Evolutionary conservation across 2,888 invertebrate genomes (phyloP), one percentile per base, ranked within the genome.

Genomic region (Oasisia sp.): DNA sequence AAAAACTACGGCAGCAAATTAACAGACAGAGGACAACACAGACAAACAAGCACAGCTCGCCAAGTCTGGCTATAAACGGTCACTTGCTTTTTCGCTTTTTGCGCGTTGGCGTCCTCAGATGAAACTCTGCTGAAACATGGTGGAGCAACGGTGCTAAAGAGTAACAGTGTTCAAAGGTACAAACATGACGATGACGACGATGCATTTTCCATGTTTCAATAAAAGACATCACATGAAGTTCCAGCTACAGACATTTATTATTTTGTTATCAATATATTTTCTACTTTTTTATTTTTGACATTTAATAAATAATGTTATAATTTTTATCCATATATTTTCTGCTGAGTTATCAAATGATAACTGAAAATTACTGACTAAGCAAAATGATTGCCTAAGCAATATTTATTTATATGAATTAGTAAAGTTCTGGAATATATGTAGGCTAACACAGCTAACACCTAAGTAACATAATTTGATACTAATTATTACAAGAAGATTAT

Each of bases 11-110:
- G 74, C 74, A 74, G 27, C 74, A 74, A 74, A 74, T 27, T 74
- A 27, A 74, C 27, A 74, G 74, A 74, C 27, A 74, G 74, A 74
- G 74, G n/a, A 74, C 27, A 74, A 19, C 27, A 74, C 27, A 27
- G 7, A 74, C 27, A n/a, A 74, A 74, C 27, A 74, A 74, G 74
- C 74, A 74, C 74, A 74, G 74, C 74, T 74, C 74, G 74, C 74
- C 74, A 74, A 74, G 74, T 74, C 74, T 74, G 74, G 74, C 74
- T 74, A 74, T 74, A 74, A 74, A 74, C 74, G 74, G 27, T 74
- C 74, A 74, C 74, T 74, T 74, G 74, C 74, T 74, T 74, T 74
- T 74, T 74, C 74, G 74, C 74, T 74, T 74, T 74, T 74, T 74
- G 74, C 74, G 74, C 74, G 19, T 74, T 74, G 74, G 74, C 19